Conservation (phyloP, 2,113 vertebrate species). For the Anoplopoma fimbria region DNA sequence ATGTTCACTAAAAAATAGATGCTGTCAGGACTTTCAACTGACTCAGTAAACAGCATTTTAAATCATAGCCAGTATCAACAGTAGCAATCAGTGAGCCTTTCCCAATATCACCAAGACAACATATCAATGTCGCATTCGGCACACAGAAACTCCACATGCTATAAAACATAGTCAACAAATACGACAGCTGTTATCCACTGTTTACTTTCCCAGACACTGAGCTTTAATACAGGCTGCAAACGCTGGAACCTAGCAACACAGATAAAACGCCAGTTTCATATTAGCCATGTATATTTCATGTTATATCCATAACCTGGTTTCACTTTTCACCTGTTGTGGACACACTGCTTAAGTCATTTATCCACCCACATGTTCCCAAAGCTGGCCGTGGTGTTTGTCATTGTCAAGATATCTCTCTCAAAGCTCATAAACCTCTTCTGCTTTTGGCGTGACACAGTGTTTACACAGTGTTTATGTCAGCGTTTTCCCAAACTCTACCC, state of each 20-base stretch:
- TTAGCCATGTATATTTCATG: constrained; percentile 35
- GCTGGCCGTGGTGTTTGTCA: constrained; percentile 8
- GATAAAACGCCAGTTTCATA: constrained; percentile 47
- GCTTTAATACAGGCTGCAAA: constrained; percentile 65
- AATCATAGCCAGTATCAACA: constrained; percentile 58
- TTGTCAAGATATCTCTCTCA: constrained; percentile 23
- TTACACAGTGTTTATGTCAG: constrained; percentile 57
- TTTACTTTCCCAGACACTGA: constrained; percentile 81
- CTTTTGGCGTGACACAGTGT: constrained; percentile 52
- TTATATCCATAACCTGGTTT: constrained; percentile 44
- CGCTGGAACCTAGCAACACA: constrained; percentile 73
- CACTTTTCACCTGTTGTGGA: constrained; percentile 5
- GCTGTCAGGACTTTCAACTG: constrained; percentile 20
- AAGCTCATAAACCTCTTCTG: constrained; percentile 44
- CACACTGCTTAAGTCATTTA: constrained; percentile 1
- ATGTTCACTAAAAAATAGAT: constrained; percentile 5
- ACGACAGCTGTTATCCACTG: constrained; percentile 79
- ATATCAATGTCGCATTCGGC: constrained; percentile 53
- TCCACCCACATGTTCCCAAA: constrained; percentile 15
- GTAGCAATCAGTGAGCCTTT: constrained; percentile 7
- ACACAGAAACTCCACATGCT: constrained; percentile 72
- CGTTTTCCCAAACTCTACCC: constrained; percentile 65
- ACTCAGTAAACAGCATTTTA: constrained; percentile 48
- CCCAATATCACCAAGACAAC: constrained; percentile 70
- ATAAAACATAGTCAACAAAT: constrained; percentile 78